Evolutionary conservation across 2,113 vertebrate species (phyloP), one percentile per base, ranked within the genome.

Genomic region (Lophotis ruficrista): DNA sequence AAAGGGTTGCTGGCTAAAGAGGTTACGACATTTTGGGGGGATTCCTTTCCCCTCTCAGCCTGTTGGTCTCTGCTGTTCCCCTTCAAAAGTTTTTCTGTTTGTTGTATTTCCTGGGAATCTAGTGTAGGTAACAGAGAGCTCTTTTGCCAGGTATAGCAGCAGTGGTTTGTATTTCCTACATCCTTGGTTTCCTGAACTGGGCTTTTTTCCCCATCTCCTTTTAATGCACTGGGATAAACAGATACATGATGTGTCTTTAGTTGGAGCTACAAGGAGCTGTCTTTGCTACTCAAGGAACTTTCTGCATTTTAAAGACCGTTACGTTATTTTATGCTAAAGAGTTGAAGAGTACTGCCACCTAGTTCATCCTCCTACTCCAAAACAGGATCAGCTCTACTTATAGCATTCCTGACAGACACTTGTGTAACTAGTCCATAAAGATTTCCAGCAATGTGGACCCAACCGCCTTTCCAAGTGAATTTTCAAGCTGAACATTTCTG

Each of bases 351-450:
- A 91, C 87, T 96, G 94, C 96, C 95, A 94, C 95, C 93, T 96
- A 93, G 94, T 96, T 95, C 93, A 91, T 96, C 94, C 96, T 97
- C 95, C 96, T 93, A 96, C 96, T 95, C 83, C 89, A 65, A 92
- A 92, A 66, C 61, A 91, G 90, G 82, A 96, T 82, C 70, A 61
- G 53, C 57, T 96, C 96, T 96, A 96, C 96, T 96, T 97, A 91
- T 94, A 95, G 96, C 89, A 94, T 72, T 96, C 61, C 91, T 91
- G 95, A 96, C 91, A 97, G 96, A 97, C 95, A 89, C 94, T 97
- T 97, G 95, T 96, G 37, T 96, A 97, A 96, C 89, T 77, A 93
- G 81, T 84, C 81, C 83, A 89, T 91, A 48, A 96, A 91, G 53
- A 93, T 88, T 91, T 89, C 69, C 93, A 95, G 94, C 77, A 43